Conservation (phyloP, 1,140 invertebrate species). For the Pygmarrhopalites habei region DNA sequence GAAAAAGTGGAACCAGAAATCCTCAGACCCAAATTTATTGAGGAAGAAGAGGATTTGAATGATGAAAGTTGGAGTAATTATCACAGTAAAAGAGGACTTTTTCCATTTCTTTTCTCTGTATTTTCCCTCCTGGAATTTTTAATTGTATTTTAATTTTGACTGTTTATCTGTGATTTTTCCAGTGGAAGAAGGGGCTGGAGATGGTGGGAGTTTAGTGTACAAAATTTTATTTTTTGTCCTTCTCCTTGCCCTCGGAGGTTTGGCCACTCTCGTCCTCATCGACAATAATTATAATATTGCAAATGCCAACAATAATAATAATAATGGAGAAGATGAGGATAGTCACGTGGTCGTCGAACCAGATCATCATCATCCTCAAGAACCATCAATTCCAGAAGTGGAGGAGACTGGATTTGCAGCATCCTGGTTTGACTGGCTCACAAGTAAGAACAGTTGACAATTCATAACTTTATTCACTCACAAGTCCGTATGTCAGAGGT, state of each 20-base stretch:
- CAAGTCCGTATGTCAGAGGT: not conserved
- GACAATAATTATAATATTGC: conserved; percentile 2
- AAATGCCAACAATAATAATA: not conserved
- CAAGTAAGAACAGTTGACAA: conserved; percentile 6
- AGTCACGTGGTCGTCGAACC: not conserved
- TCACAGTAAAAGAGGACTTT: conserved; percentile 1
- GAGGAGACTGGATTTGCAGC: not conserved
- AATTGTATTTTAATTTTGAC: not conserved
- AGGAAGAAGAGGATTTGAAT: not conserved
- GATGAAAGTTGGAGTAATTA: not conserved
- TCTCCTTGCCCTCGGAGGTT: conserved; percentile 1
- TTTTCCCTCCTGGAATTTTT: not conserved
- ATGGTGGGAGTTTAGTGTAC: conserved; percentile 4
- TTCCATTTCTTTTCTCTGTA: not conserved
- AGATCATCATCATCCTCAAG: not conserved
- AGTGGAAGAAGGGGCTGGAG: not conserved
- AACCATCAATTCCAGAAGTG: not conserved
- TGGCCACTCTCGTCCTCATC: conserved; percentile 6
- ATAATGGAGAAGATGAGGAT: not conserved
- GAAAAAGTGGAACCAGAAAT: conserved; percentile 1
- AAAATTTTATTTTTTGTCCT: conserved; percentile 13
- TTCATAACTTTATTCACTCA: not conserved
- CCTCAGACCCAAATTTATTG: not conserved
- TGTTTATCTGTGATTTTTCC: not conserved
- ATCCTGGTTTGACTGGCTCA: conserved; percentile 15